Conservation (phyloP, 2,113 vertebrate species). For the Periophthalmodon schlosseri region DNA sequence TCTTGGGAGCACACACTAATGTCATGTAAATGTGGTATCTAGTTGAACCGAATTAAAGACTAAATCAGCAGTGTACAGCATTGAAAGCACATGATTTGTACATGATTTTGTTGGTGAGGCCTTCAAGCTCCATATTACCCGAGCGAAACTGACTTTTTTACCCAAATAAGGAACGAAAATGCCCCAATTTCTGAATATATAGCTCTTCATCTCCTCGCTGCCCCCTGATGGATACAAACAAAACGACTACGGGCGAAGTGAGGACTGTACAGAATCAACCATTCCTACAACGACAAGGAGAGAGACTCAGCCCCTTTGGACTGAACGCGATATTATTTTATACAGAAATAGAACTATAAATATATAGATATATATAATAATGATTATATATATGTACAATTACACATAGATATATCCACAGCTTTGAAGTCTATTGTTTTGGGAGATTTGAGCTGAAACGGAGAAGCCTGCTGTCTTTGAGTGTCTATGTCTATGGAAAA, state of each 20-base stretch:
- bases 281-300: slow-evolving; percentile 71
- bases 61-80: slow-evolving; percentile 73
- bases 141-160: slow-evolving; percentile 68
- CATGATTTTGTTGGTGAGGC: slow-evolving; percentile 61
- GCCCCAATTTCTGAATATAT: slow-evolving; percentile 57
- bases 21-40: slow-evolving; percentile 61
- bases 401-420: slow-evolving; percentile 83
- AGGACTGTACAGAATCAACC: slow-evolving; percentile 80
- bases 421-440: slow-evolving; percentile 82
- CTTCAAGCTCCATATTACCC: slow-evolving; percentile 67
- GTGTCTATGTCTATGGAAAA: slow-evolving; percentile 79
- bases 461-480: slow-evolving; percentile 89
- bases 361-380: slow-evolving; percentile 72
- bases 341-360: slow-evolving; percentile 79
- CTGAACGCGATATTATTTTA: slow-evolving; percentile 78
- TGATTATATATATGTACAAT: slow-evolving; percentile 81
- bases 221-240: slow-evolving; percentile 40
- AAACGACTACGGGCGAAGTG: slow-evolving; percentile 42
- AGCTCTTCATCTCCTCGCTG: slow-evolving; percentile 58
- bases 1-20: slow-evolving; percentile 56
- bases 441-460: slow-evolving; percentile 83
- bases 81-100: slow-evolving; percentile 71
- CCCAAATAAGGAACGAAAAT: slow-evolving; percentile 40
- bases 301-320: slow-evolving; percentile 70
- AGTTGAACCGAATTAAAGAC: slow-evolving; percentile 47